These are phyloP conservation scores for Hylomyscus alleni DNA, from an alignment of 2,797 vertebrate species.

Conservation along the genomic window DNA sequence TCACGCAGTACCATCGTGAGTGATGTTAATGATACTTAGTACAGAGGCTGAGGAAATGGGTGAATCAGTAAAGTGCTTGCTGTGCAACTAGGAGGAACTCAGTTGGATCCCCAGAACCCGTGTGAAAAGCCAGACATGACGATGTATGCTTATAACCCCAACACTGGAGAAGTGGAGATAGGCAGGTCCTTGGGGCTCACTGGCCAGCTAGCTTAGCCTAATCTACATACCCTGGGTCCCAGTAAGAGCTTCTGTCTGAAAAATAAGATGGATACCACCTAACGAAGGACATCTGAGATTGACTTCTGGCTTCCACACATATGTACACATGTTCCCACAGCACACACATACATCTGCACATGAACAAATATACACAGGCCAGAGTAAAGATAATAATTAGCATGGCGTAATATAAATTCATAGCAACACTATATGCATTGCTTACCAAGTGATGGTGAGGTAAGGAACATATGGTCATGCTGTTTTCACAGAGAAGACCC, in stretches of 20 bases:
- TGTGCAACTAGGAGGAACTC: background rate
- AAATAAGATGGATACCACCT: background rate
- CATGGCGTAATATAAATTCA: background rate
- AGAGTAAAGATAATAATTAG: background rate
- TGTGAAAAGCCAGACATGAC: background rate
- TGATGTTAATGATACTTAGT: background rate
- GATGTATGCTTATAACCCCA: background rate
- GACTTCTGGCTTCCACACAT: background rate
- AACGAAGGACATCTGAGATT: background rate
- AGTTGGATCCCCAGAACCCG: background rate
- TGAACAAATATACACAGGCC: background rate
- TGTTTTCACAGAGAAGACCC: background rate
- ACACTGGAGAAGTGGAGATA: background rate
- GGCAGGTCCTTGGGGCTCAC: background rate
- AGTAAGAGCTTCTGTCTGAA: background rate
- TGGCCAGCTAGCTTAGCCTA: background rate
- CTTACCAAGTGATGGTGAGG: background rate
- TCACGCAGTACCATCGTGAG: background rate
- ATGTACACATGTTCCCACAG: background rate
- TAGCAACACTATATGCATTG: accelerated
- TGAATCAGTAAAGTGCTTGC: background rate
- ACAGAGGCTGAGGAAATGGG: background rate
- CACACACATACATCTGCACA: background rate
- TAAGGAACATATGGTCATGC: accelerated
- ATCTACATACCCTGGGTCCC: too few species aligned